Base-by-base conservation (phyloP, 2,797 vertebrate species). In the Periophthalmus magnuspinnatus region DNA sequence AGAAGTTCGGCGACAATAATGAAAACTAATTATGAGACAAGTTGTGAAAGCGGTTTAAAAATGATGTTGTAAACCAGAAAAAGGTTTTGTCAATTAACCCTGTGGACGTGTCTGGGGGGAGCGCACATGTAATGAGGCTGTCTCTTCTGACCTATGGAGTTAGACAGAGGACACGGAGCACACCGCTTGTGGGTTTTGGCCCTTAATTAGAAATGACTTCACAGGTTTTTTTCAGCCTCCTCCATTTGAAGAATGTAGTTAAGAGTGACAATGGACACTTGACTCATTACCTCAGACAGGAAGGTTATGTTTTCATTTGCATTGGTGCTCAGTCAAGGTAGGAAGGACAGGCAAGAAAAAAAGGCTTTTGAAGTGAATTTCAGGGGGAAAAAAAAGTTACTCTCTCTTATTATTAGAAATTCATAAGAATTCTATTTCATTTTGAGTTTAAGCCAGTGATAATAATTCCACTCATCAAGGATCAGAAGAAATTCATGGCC, bases 21-120 rank as follows among this genome's bases (percentile, higher is more conserved):
- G 91, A 89, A 93, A 93, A 93, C 90, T 91, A 93, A 93, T 93
- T 93, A 92, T 87, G 69, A 87, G 88, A 91, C 88, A 90, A 89
- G 86, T 85, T 90, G 89, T 88, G 88, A 76, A 71, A 86, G 85
- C 78, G 85, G 75, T 85, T 92, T 90, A 81, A 88, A 90, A 87
- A 86, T 80, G 72, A 90, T 89, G 90, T 90, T 89, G 89, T 91
- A 92, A 92, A 91, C 89, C 80, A 87, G 77, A 91, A 67, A 63
- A 91, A 91, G 90, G 91, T 92, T 91, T 86, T 88, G 83, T 88
- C 88, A 91, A 91, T 92, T 93, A 91, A 93, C 89, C 91, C 88
- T 78, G 89, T 78, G 74, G 72, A 76, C 77, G 82, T 83, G 86
- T 92, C 88, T 88, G 76, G 68, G 82, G 82, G 88, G 78, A 76